Evolutionary conservation across 2,888 invertebrate species (phyloP), one percentile per base, ranked within the genome.

Genomic region (Eristalis arbustorum): DNA sequence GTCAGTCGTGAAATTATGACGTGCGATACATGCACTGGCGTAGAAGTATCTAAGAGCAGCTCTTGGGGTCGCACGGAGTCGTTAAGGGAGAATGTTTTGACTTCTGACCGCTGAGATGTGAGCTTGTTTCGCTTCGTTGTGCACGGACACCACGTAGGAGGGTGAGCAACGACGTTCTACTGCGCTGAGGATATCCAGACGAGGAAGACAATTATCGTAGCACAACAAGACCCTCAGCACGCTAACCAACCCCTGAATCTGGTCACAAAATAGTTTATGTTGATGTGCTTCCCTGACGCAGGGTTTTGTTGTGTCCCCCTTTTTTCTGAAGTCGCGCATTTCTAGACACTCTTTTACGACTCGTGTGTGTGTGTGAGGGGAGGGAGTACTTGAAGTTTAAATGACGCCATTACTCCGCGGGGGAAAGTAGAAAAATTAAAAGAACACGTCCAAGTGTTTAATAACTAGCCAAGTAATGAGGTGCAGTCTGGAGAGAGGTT

Each of bases 51-150:
- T 18, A 49, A 49, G 18, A 49, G 49, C 49, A 49, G n/a, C 18
- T 18, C 49, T 18, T 18, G 18, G 49, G 49, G 49, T 8, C 2
- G 49, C 18, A 18, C 18, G 49, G 8, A 49, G 62, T 68, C 31
- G 67, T 31, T 63, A 22, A 18, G 34, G 64, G 11, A 59, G 40
- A 42, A 42, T 49, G 14, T 23, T 42, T 63, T 74, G 40, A 42
- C 31, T 68, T 68, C 28, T 80, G 80, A 74, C 67, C 67, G 22
- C 42, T 37, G 61, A 56, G 34, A 34, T 40, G 28, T 73, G 22
- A 40, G 56, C 42, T 49, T 5, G 49, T 10, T 59, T 49, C 25
- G 10, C 8, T 25, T 59, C 28, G 34, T 57, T 49, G 49, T 49
- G 18, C 49, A 42, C 14, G 42, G 14, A 3, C 49, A 18, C 18